phyloP scores from a whole-genome alignment of 1,140 invertebrate species.

The Pseudomyrmex dendroicus region DNA sequence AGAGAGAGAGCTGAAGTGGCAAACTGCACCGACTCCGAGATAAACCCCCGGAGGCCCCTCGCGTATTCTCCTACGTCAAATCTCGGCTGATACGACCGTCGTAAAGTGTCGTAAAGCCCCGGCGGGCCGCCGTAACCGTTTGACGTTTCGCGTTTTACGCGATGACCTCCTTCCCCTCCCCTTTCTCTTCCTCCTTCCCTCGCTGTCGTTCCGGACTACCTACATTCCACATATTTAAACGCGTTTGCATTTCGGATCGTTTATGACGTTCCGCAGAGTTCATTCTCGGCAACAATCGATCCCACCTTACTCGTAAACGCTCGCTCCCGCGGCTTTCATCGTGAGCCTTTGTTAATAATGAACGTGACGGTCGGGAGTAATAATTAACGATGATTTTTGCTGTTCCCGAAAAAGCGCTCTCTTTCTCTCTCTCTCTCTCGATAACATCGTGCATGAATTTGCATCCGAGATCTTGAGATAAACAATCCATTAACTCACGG shows the following conservation, averaged over 20 bases:
- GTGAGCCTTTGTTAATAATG: background rate
- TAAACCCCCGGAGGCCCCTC: conserved; percentile 49
- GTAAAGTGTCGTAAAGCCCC: conserved; percentile 62
- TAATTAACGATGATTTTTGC: conserved; percentile 12
- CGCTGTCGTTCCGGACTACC: background rate
- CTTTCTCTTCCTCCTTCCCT: no score
- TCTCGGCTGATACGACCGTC: conserved; percentile 57
- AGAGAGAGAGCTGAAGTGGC: conserved; percentile 11
- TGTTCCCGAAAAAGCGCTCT: background rate
- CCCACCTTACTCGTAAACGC: background rate
- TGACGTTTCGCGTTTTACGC: conserved; percentile 67
- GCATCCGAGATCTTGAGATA: conserved; percentile 34
- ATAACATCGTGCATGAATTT: background rate
- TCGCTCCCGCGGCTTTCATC: background rate
- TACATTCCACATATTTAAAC: conserved; percentile 48
- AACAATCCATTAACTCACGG: conserved; percentile 18
- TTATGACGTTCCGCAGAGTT: background rate
- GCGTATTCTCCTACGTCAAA: conserved; percentile 65
- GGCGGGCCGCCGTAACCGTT: conserved; percentile 56
- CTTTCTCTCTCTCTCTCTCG: no score
- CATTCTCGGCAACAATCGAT: conserved; percentile 39
- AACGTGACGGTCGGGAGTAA: background rate
- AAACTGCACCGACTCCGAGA: conserved; percentile 54
- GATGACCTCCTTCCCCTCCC: background rate
- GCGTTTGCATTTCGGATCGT: conserved; percentile 6